Evolutionary conservation across 2,888 invertebrate genomes (phyloP).

Genomic region (Acronicta alni): DNA sequence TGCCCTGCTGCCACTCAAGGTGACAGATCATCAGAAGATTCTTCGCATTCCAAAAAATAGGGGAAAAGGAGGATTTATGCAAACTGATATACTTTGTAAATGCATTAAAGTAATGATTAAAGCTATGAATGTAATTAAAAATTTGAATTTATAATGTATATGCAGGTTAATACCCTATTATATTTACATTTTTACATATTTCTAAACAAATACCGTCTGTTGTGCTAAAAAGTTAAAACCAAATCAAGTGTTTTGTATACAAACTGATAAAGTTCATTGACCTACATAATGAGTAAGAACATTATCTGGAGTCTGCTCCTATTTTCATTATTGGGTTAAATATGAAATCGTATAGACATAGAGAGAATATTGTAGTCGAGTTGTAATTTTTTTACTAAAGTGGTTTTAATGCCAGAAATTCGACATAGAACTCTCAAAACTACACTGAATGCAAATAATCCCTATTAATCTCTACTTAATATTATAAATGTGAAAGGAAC

Average conservation of each 20-base stretch:
- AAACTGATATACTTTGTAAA: not conserved
- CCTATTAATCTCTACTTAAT: too few species aligned
- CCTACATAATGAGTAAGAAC: conserved; percentile 30
- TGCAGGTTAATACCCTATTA: conserved; percentile 11
- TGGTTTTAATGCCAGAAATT: not conserved
- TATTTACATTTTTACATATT: conserved; percentile 27
- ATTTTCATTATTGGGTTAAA: conserved; percentile 35
- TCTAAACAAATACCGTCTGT: conserved; percentile 13
- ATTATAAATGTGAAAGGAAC: too few species aligned
- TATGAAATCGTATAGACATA: conserved; percentile 19
- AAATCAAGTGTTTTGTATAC: conserved; percentile 39
- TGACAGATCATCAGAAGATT: too few species aligned
- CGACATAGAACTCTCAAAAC: too few species aligned
- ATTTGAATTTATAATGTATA: not conserved
- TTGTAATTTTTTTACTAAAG: not conserved
- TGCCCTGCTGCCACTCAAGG: too few species aligned
- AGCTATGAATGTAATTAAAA: not conserved
- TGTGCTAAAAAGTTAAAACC: conserved; percentile 31
- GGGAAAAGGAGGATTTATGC: too few species aligned
- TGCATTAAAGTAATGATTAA: not conserved
- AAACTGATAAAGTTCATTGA: conserved; percentile 54
- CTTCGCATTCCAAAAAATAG: too few species aligned
- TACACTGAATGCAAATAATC: too few species aligned
- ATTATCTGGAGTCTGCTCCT: conserved; percentile 25
- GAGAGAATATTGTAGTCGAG: conserved; percentile 10